phyloP scores from a whole-genome alignment of 2,797 vertebrate species.

The Zenarchopterus dispar region DNA sequence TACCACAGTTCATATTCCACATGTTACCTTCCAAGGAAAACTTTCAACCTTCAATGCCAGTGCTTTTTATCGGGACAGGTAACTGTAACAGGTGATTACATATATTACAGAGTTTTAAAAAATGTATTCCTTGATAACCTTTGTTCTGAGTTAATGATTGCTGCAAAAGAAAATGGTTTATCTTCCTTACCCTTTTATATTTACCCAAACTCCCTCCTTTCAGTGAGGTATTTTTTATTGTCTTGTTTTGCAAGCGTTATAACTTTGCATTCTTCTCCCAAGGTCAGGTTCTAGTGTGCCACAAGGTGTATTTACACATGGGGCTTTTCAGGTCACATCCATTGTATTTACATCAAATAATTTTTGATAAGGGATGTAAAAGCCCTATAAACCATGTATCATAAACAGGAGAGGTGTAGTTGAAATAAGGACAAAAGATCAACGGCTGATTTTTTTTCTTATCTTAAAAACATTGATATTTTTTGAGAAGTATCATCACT shows the following conservation, averaged over 20 bases:
- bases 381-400: conserved; percentile 83
- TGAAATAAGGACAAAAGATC: conserved; percentile 87
- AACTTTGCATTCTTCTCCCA: conserved; percentile 86
- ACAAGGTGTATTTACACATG: conserved; percentile 88
- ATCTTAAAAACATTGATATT: conserved; percentile 79
- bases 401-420: conserved; percentile 85
- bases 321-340: conserved; percentile 88
- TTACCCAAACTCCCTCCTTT: conserved; percentile 83
- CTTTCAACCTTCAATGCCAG: conserved; percentile 40
- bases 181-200: conserved; percentile 71
- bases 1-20: conserved; percentile 18
- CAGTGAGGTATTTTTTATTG: conserved; percentile 83
- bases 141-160: conserved; percentile 81
- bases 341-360: conserved; percentile 94
- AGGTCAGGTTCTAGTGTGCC: conserved; percentile 88
- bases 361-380: conserved; percentile 90
- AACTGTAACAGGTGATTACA: conserved; percentile 62
- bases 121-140: conserved; percentile 76
- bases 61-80: conserved; percentile 58
- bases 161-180: conserved; percentile 59
- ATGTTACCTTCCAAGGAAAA: conserved; percentile 30
- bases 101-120: conserved; percentile 65
- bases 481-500: conserved; percentile 64
- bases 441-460: conserved; percentile 73
- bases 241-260: conserved; percentile 85